Evolutionary conservation across 2,113 vertebrate species (phyloP).

Genomic region (Myodes glareolus): DNA sequence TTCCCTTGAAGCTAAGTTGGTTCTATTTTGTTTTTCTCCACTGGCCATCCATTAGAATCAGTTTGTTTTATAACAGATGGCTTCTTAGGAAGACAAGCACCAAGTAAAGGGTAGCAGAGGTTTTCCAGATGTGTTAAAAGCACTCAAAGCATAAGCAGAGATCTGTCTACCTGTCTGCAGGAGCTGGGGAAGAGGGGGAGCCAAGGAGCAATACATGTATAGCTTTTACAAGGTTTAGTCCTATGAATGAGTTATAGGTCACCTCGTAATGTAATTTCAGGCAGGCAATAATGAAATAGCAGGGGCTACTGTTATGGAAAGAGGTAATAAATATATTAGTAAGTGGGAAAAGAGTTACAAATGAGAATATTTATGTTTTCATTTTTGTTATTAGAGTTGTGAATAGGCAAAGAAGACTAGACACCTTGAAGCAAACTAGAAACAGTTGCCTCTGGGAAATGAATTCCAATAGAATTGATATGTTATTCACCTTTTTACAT

Average conservation of each 20-base stretch:
- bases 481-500: neutral
- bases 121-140: neutral
- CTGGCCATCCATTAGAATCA: neutral
- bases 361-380: neutral
- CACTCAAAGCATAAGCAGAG: neutral
- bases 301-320: neutral
- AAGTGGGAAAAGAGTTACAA: neutral
- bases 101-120: neutral
- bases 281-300: neutral
- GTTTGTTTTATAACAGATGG: neutral
- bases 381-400: neutral
- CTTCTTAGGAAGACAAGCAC: neutral
- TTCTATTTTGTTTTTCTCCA: neutral
- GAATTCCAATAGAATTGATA: neutral
- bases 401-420: neutral
- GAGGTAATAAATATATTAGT: neutral
- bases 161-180: neutral
- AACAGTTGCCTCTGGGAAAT: neutral
- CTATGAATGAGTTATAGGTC: neutral
- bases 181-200: neutral
- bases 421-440: neutral
- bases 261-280: neutral
- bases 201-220: neutral
- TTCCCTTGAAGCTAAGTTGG: neutral
- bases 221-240: neutral